Evolutionary conservation across 2,888 invertebrate genomes (phyloP).

Genomic region (Pycnomerus fuliginosus): DNA sequence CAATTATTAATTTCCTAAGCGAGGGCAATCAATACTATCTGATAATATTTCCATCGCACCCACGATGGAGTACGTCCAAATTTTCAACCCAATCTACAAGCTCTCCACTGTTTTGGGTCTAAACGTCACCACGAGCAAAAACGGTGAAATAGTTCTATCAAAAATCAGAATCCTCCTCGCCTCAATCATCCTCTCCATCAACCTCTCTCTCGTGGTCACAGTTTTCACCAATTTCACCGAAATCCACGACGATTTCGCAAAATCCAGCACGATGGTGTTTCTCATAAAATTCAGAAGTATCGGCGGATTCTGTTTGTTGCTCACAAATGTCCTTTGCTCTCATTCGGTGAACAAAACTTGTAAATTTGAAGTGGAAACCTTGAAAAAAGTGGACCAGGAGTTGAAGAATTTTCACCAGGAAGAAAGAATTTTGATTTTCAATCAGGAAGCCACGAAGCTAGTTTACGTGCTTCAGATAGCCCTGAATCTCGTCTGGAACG

Average conservation of each 20-base stretch:
- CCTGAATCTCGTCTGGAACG: slow-evolving; percentile 1
- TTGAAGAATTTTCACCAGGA: neutral
- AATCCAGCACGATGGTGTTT: slow-evolving; percentile 11
- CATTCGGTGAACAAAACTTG: neutral
- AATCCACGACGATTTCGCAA: slow-evolving; percentile 8
- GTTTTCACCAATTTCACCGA: slow-evolving; percentile 1
- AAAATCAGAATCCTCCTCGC: slow-evolving; percentile 1
- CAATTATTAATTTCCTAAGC: no score
- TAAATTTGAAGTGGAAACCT: neutral
- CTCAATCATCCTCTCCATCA: no score
- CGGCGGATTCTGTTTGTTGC: slow-evolving; percentile 8
- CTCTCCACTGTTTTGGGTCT: neutral
- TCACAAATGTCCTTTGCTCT: neutral
- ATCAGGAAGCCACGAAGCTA: slow-evolving; percentile 1
- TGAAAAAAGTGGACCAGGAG: slow-evolving; percentile 1
- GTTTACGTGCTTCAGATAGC: neutral
- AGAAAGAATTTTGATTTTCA: neutral
- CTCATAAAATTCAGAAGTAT: slow-evolving; percentile 2
- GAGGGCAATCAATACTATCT: no score
- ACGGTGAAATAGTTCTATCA: slow-evolving; percentile 2
- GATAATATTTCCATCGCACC: no score
- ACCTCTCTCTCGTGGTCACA: slow-evolving; percentile 1
- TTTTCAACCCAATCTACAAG: neutral
- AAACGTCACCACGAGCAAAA: neutral
- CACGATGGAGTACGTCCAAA: neutral